phyloP scores from a whole-genome alignment of 1,140 invertebrate species.

The Lepidurus packardi region DNA sequence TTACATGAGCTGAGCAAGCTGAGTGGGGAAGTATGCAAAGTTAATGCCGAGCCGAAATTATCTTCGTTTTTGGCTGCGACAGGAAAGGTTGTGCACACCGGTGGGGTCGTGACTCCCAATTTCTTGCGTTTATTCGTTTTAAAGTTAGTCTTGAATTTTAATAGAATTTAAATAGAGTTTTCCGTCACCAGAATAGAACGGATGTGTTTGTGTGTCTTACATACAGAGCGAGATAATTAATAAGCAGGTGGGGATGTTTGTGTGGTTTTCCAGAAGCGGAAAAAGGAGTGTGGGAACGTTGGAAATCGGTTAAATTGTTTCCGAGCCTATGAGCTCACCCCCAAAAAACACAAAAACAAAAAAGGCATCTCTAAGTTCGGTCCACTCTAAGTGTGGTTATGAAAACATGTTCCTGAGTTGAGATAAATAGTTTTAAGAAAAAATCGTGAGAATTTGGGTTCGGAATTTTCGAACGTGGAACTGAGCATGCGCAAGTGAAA shows the following conservation, averaged over 20 bases:
- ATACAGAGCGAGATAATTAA: neutral
- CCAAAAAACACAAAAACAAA: neutral
- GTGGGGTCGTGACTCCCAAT: neutral
- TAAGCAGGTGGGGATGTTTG: neutral
- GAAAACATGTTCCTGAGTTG: neutral
- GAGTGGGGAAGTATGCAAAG: neutral
- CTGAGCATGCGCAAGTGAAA: too few species aligned
- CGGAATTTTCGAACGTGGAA: too few species aligned
- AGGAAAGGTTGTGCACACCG: neutral
- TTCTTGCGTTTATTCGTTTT: neutral
- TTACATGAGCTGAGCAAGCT: neutral
- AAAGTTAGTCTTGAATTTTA: neutral
- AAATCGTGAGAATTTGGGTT: too few species aligned
- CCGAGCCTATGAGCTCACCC: neutral
- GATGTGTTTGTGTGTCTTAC: neutral
- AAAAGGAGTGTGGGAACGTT: neutral
- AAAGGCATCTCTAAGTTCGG: neutral
- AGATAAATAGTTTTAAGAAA: too few species aligned
- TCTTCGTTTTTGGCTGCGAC: neutral
- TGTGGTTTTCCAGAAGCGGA: conserved; percentile 1
- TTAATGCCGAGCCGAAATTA: neutral
- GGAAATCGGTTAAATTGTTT: neutral
- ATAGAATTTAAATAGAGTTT: neutral
- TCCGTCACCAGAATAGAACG: neutral
- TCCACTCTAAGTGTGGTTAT: neutral